These are phyloP conservation scores for Artemia sp. DNA, from an alignment of 2,888 invertebrate species.

Conservation along the genomic window DNA sequence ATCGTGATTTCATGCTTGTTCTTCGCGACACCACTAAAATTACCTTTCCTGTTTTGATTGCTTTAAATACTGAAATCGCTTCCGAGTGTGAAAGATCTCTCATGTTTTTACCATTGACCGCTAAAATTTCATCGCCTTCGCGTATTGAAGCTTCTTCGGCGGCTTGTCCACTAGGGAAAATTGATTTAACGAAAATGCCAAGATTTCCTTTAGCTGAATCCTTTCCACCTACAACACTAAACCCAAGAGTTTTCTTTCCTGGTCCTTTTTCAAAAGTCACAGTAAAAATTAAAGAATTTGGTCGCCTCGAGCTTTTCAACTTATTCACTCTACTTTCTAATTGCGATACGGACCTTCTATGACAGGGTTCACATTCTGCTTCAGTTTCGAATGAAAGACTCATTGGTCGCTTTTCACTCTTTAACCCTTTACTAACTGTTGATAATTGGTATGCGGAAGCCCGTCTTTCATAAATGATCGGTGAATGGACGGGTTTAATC, in stretches of 20 bases:
- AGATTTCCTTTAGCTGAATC: constrained; percentile 73
- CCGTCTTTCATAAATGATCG: background rate
- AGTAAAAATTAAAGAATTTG: constrained; percentile 19
- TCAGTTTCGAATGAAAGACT: constrained; percentile 18
- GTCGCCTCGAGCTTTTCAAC: constrained; percentile 15
- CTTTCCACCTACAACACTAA: constrained; percentile 73
- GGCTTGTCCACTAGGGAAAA: constrained; percentile 67
- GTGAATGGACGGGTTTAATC: constrained; percentile 13
- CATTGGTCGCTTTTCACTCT: background rate
- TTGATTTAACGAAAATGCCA: constrained; percentile 75
- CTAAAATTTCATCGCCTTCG: constrained; percentile 46
- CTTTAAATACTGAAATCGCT: background rate
- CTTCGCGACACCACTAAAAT: constrained; percentile 7
- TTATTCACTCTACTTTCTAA: background rate
- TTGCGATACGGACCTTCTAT: constrained; percentile 7
- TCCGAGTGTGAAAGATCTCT: constrained; percentile 2
- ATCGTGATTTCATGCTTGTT: constrained; percentile 31
- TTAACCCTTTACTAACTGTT: background rate
- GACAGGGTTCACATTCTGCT: background rate
- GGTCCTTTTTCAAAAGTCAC: constrained; percentile 44
- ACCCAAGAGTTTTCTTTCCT: constrained; percentile 67
- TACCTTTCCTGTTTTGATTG: constrained; percentile 1
- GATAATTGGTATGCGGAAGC: background rate
- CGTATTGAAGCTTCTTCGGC: constrained; percentile 62
- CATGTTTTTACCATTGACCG: constrained; percentile 5